Conservation (phyloP, 1,140 invertebrate genomes). For the Babylonia areolata region DNA sequence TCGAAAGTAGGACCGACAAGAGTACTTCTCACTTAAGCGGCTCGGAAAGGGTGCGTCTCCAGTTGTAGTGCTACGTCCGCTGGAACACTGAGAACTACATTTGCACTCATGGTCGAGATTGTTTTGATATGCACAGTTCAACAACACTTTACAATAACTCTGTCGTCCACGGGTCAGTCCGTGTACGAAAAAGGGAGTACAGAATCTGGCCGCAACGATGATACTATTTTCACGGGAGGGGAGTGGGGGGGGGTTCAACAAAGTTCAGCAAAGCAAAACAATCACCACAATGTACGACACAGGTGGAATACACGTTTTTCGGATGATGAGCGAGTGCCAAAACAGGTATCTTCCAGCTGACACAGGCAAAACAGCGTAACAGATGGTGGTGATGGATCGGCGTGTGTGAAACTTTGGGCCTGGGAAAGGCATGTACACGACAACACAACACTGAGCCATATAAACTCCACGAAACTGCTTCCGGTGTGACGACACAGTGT, state of each 20-base stretch:
- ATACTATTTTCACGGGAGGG: no score
- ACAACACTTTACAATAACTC: no score
- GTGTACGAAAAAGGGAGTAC: no score
- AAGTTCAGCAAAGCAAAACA: background rate
- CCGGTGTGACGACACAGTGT: slow-evolving; percentile 18
- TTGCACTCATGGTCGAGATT: no score
- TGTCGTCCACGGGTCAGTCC: no score
- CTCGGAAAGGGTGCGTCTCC: background rate
- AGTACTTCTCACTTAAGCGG: no score
- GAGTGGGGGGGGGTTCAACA: background rate
- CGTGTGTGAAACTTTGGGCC: background rate
- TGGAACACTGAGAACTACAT: no score
- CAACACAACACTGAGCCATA: slow-evolving; percentile 16
- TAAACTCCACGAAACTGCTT: background rate
- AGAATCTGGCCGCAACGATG: no score
- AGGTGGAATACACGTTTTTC: background rate
- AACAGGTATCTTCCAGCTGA: background rate
- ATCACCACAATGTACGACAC: background rate
- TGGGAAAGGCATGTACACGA: background rate
- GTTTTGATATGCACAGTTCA: no score
- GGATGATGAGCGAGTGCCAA: background rate
- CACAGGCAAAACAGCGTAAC: background rate
- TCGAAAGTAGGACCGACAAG: slow-evolving; percentile 11
- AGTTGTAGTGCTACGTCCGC: no score
- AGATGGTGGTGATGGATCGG: background rate